Percentiles rank a stretch among this genome's conserved stretches.
phyloP scores from a whole-genome alignment of 2,888 invertebrate genomes.

The Spodoptera exigua region DNA sequence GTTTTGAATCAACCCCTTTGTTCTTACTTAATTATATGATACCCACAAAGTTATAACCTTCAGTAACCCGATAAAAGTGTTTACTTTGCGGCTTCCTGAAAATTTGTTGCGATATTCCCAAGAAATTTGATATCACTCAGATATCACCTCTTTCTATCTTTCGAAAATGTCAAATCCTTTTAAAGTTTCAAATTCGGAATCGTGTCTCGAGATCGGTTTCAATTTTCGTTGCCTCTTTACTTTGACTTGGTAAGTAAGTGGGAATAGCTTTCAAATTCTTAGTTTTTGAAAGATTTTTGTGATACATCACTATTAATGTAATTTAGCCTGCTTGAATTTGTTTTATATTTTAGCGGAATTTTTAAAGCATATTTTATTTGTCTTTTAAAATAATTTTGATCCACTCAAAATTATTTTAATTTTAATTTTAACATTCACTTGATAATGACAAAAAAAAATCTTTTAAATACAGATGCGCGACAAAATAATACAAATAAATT shows the following conservation, averaged over 20 bases:
- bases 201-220: slow-evolving; percentile 15
- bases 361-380: too few relatives aligned
- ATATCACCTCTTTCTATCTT: slow-evolving; percentile 5
- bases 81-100: slow-evolving; percentile 66
- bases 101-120: slow-evolving; percentile 60
- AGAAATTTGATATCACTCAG: slow-evolving; percentile 38
- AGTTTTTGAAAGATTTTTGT: slow-evolving; percentile 4
- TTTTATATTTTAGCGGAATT: too few relatives aligned
- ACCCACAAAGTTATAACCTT: slow-evolving; percentile 58
- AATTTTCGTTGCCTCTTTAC: slow-evolving; percentile 31
- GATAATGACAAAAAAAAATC: not conserved
- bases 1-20: too few relatives aligned
- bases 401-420: too few relatives aligned
- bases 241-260: slow-evolving; percentile 39
- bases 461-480: not conserved
- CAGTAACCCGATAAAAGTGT: slow-evolving; percentile 60
- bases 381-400: too few relatives aligned
- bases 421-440: too few relatives aligned
- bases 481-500: slow-evolving; percentile 18
- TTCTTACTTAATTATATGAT: slow-evolving; percentile 51
- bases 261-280: slow-evolving; percentile 34
- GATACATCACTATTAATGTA: too few relatives aligned
- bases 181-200: slow-evolving; percentile 24
- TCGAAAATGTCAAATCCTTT: slow-evolving; percentile 24
- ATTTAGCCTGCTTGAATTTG: too few relatives aligned